Percentiles rank a stretch among this genome's conserved stretches.
Evolutionary conservation across 2,113 vertebrate species (phyloP).

Genomic region (Crotophaga sulcirostris): DNA sequence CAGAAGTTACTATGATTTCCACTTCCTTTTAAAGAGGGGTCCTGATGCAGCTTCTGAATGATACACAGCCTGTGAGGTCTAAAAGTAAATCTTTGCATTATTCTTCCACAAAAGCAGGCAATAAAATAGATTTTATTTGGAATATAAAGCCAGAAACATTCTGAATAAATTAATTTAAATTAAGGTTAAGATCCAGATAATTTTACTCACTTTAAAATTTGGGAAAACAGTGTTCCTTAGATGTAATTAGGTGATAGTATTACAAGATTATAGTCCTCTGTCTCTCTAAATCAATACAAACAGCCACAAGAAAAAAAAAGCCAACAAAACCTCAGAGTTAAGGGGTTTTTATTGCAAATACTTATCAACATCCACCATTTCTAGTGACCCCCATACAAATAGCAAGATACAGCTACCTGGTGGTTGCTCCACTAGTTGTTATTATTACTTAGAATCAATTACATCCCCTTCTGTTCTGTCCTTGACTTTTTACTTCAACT

Average conservation of each 20-base stretch:
- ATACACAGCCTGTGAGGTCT: not conserved
- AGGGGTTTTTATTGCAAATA: not conserved
- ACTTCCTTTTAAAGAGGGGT: not conserved
- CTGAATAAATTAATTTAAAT: not conserved
- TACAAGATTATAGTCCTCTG: not conserved
- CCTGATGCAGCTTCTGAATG: fast-evolving
- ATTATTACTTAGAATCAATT: not conserved
- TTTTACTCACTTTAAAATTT: not conserved
- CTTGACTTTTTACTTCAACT: not conserved
- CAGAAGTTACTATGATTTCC: not conserved
- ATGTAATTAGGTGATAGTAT: not conserved
- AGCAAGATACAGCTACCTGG: not conserved
- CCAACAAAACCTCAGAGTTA: not conserved
- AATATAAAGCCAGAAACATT: not conserved
- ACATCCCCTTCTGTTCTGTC: not conserved
- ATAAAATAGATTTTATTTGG: not conserved
- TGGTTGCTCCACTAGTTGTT: not conserved
- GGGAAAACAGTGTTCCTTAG: not conserved
- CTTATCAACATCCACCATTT: not conserved
- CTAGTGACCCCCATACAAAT: not conserved
- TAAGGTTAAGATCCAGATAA: not conserved
- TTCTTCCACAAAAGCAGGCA: not conserved
- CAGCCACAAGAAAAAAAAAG: not conserved
- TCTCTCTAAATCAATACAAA: not conserved
- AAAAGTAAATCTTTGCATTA: not conserved